Base-by-base conservation (phyloP, 2,888 invertebrate species). In the Chrysomela aeneicollis region DNA sequence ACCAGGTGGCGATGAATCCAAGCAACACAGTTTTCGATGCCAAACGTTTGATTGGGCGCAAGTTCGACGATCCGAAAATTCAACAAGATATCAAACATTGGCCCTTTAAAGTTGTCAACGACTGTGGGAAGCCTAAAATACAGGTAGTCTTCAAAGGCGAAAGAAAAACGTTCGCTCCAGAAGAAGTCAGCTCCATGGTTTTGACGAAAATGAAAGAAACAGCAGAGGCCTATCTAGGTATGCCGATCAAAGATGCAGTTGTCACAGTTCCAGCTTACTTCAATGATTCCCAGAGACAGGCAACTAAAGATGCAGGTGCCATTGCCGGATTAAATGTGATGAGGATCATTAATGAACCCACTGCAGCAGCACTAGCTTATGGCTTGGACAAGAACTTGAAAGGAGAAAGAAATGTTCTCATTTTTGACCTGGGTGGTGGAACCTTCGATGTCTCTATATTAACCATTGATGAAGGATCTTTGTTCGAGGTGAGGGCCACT, bases 361-460 rank as follows among this genome's bases (percentile, higher is more conserved):
- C 73, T 26, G 62, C 69, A 70, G 75, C 70, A 69, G 77, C 68
- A 17, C 55, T 75, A 15, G 75, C 74, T 8, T 74, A 75, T 49
- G 75, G 74, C 37, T 65, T 75, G 19, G 75, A 75, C 53, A 75
- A 75, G 60, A 74, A 74, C 51, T 60, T 74, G 5, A 74, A 71
- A 57, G 75, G 75, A 18, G 75, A 75, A 62, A 68, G 58, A 17
- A 74, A 94, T 74, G 88, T 89, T 89, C 90, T 12, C 83, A 89
- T 89, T 69, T 89, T 89, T 78, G 89, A 89, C 76, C 82, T 89
- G 61, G 88, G 88, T 9, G 83, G 83, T 17, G 85, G 85, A 59
- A 92, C 92, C 21, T 93, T 94, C 82, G 93, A 94, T 82, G 93
- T 94, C 0, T 93, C 93, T 50, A 88, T 94, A 67, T 83, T 94